Conservation (phyloP, 2,888 invertebrate species). For the Tinea semifulvella region DNA sequence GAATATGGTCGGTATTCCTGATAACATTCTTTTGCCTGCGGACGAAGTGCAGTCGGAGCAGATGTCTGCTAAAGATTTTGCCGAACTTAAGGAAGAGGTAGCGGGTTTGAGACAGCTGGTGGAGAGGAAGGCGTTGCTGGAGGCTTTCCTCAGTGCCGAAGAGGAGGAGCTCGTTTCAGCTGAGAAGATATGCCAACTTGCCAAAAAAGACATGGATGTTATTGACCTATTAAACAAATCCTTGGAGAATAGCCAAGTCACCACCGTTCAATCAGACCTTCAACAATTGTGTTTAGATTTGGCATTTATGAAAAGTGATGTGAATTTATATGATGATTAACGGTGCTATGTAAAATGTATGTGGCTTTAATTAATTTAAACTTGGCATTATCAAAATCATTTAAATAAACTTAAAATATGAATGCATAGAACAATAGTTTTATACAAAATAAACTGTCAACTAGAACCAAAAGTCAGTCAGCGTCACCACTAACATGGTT, state of each 20-base stretch:
- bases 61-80: slow-evolving; percentile 40
- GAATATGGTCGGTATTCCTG: slow-evolving; percentile 40
- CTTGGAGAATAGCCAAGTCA: slow-evolving; percentile 30
- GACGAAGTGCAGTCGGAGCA: slow-evolving; percentile 48
- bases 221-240: slow-evolving; percentile 39
- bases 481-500: no score
- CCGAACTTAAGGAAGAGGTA: slow-evolving; percentile 44
- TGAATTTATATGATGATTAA: slow-evolving; percentile 24
- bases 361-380: no score
- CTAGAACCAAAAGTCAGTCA: no score
- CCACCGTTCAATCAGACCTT: slow-evolving; percentile 33
- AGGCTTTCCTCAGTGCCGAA: slow-evolving; percentile 43
- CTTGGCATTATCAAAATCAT: no score
- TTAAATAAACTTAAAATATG: no score
- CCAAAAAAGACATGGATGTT: slow-evolving; percentile 49
- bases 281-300: slow-evolving; percentile 42
- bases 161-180: slow-evolving; percentile 43
- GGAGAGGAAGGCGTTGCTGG: slow-evolving; percentile 50
- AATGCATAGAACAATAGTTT: no score
- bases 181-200: slow-evolving; percentile 46
- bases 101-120: slow-evolving; percentile 36
- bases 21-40: slow-evolving; percentile 45
- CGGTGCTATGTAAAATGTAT: no score
- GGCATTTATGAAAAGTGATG: slow-evolving; percentile 31
- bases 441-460: no score